Percentiles rank a stretch among this genome's conserved stretches.
Conservation (phyloP, 2,797 vertebrate species). For the Poeciliopsis presidionis region DNA sequence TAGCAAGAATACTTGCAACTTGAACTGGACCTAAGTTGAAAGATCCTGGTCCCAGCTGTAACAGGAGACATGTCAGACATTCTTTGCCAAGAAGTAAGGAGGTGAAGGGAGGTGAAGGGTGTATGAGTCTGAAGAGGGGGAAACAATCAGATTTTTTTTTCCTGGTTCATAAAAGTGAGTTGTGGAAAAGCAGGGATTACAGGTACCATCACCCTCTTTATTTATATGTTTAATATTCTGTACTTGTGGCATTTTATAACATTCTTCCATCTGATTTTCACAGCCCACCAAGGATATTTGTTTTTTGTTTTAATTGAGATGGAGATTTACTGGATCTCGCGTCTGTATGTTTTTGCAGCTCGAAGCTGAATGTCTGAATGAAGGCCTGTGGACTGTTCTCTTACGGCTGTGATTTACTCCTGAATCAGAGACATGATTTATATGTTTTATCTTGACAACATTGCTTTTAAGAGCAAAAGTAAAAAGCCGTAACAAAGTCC, state of each 20-base stretch:
- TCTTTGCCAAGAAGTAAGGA: slow-evolving; percentile 60
- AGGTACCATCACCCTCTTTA: slow-evolving; percentile 46
- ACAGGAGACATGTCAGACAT: slow-evolving; percentile 74
- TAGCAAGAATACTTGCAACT: slow-evolving; percentile 65
- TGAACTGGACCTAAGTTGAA: slow-evolving; percentile 73
- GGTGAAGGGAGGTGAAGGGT: slow-evolving; percentile 34
- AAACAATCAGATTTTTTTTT: slow-evolving; percentile 10
- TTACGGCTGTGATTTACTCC: slow-evolving; percentile 43
- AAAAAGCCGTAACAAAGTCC: slow-evolving; percentile 67
- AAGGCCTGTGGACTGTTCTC: slow-evolving; percentile 41
- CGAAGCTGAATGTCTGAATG: slow-evolving; percentile 25
- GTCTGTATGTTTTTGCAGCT: neutral
- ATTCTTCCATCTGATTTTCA: slow-evolving; percentile 35
- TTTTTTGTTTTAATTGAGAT: slow-evolving; percentile 24
- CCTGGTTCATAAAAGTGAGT: slow-evolving; percentile 62
- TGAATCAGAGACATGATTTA: slow-evolving; percentile 65
- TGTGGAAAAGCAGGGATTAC: slow-evolving; percentile 60
- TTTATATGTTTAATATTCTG: slow-evolving; percentile 46
- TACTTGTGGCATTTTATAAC: slow-evolving; percentile 42
- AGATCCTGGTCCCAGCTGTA: slow-evolving; percentile 65
- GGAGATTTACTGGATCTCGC: slow-evolving; percentile 29
- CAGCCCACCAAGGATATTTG: slow-evolving; percentile 9
- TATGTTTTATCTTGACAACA: slow-evolving; percentile 60
- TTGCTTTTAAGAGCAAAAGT: slow-evolving; percentile 65
- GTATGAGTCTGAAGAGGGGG: neutral